These are phyloP conservation scores for Galerucella pusilla DNA, from an alignment of 2,888 invertebrate genomes.

Conservation along the genomic window DNA sequence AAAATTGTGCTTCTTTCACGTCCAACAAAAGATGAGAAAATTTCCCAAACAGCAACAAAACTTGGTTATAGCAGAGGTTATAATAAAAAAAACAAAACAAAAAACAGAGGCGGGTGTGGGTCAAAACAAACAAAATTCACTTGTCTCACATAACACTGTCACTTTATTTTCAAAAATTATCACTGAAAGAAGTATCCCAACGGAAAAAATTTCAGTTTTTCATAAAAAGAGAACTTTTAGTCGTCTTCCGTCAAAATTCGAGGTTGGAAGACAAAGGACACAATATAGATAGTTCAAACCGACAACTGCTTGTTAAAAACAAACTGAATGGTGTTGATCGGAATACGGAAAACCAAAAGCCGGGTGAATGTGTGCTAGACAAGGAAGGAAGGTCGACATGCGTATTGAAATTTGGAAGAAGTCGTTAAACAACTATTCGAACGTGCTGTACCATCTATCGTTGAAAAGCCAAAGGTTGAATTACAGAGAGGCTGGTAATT, in stretches of 20 bases:
- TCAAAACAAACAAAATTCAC: slow-evolving; percentile 49
- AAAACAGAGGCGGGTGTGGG: slow-evolving; percentile 50
- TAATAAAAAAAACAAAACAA: slow-evolving; percentile 32
- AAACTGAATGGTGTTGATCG: slow-evolving; percentile 54
- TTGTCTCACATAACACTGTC: slow-evolving; percentile 46
- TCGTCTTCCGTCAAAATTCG: slow-evolving; percentile 49
- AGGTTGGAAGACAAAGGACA: slow-evolving; percentile 56
- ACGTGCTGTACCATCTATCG: slow-evolving; percentile 8
- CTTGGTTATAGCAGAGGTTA: not conserved
- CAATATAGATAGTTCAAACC: slow-evolving; percentile 52
- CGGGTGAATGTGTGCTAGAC: slow-evolving; percentile 35
- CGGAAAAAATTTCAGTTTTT: slow-evolving; percentile 30
- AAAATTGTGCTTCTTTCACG: slow-evolving; percentile 38
- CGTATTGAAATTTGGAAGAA: slow-evolving; percentile 27
- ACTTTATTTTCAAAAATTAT: slow-evolving; percentile 44
- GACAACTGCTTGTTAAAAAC: slow-evolving; percentile 57
- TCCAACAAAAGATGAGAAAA: slow-evolving; percentile 31
- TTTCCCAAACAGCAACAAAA: slow-evolving; percentile 37
- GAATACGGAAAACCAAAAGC: slow-evolving; percentile 32
- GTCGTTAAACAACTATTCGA: slow-evolving; percentile 7
- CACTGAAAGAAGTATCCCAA: slow-evolving; percentile 45
- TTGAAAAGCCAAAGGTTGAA: not conserved
- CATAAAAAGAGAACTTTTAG: slow-evolving; percentile 33
- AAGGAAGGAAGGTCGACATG: slow-evolving; percentile 37
- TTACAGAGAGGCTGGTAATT: not conserved